These are phyloP conservation scores for Lasioglossum calceatum DNA, from an alignment of 2,888 invertebrate genomes.

Conservation along the genomic window DNA sequence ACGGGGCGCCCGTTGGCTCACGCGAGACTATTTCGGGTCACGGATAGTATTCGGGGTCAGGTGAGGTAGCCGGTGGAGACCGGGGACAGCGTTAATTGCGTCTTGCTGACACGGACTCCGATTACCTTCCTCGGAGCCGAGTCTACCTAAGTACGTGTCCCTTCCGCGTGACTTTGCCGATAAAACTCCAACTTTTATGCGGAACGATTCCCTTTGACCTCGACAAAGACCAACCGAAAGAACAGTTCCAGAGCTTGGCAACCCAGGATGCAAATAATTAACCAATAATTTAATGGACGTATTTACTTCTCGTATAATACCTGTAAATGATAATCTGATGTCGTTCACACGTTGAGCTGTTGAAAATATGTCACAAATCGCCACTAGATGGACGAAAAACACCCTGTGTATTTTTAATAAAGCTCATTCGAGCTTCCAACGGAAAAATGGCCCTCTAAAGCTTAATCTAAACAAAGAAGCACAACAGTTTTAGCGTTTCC, in stretches of 20 bases:
- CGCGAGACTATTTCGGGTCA: conserved; percentile 24
- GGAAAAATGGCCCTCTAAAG: neutral
- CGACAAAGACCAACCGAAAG: too few species aligned
- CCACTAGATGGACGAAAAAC: too few species aligned
- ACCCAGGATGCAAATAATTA: too few species aligned
- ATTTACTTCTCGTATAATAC: too few species aligned
- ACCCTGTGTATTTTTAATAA: neutral
- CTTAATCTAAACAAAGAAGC: neutral
- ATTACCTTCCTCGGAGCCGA: neutral
- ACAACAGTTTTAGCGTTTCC: neutral
- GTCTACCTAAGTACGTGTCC: neutral
- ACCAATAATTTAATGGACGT: too few species aligned
- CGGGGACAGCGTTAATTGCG: conserved; percentile 18
- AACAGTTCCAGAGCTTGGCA: too few species aligned
- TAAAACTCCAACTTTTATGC: neutral
- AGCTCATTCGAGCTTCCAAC: neutral
- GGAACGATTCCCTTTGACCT: too few species aligned
- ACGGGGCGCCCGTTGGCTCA: conserved; percentile 13
- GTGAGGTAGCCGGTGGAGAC: neutral
- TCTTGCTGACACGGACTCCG: conserved; percentile 10
- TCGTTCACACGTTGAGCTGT: too few species aligned
- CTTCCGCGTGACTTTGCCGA: neutral
- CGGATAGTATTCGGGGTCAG: conserved; percentile 26
- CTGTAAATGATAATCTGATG: too few species aligned
- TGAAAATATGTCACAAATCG: too few species aligned